Conservation (phyloP, 2,888 invertebrate species). For the Bombylius discolor region DNA sequence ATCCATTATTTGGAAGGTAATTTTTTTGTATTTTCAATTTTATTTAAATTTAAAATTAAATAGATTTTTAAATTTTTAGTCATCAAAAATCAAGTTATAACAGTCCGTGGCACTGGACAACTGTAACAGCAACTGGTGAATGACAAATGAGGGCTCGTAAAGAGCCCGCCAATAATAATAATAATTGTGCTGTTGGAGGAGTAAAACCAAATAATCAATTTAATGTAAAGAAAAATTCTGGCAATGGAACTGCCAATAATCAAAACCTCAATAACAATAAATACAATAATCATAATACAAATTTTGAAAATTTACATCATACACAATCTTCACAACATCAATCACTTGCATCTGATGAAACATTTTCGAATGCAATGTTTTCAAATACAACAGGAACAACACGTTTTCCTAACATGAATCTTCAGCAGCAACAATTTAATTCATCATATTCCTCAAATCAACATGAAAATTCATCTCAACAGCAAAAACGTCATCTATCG, state of each 20-base stretch:
- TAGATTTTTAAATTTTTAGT: conserved; percentile 17
- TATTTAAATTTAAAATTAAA: too few species aligned
- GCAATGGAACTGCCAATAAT: conserved; percentile 8
- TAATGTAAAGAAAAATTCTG: conserved; percentile 8
- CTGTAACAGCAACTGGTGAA: conserved; percentile 44
- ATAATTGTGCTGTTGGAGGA: conserved; percentile 14
- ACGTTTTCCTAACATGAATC: neutral
- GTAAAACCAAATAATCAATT: neutral
- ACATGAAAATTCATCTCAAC: neutral
- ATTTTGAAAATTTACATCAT: neutral
- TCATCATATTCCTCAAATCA: neutral
- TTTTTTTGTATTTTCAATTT: too few species aligned
- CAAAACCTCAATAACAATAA: conserved; percentile 16
- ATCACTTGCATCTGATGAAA: neutral
- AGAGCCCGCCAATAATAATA: conserved; percentile 25
- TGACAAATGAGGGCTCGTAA: conserved; percentile 41
- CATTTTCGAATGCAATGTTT: neutral
- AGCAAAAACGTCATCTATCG: neutral
- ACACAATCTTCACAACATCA: neutral
- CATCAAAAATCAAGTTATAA: conserved; percentile 36
- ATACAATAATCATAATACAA: conserved; percentile 6
- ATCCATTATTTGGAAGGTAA: conserved; percentile 78
- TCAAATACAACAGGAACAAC: conserved; percentile 12
- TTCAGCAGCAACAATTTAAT: neutral
- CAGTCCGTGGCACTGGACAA: conserved; percentile 47